Conservation (phyloP, 2,888 invertebrate genomes). For the Aspidiotus rigidus region DNA sequence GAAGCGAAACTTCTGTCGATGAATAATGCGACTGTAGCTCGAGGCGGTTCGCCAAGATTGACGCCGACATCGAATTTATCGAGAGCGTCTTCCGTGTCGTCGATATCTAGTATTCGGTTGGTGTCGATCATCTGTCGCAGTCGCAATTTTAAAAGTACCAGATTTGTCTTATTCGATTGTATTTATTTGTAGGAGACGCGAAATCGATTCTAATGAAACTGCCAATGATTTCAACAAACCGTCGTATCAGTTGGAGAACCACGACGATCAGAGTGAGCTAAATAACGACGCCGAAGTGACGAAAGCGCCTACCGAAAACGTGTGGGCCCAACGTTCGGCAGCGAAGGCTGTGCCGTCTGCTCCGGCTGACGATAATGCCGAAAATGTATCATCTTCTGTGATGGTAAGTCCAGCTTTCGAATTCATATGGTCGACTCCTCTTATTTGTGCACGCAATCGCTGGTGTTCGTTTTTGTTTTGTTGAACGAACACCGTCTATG, state of each 20-base stretch:
- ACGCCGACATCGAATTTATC: constrained; percentile 9
- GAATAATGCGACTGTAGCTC: neutral
- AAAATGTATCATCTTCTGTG: constrained; percentile 11
- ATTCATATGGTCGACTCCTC: neutral
- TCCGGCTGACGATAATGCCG: neutral
- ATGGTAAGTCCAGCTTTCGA: constrained; percentile 5
- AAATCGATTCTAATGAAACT: constrained; percentile 12
- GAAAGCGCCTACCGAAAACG: constrained; percentile 9
- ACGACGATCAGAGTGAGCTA: neutral
- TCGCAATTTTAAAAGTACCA: neutral
- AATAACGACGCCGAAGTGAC: neutral
- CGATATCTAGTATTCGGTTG: constrained; percentile 15
- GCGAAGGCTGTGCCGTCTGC: neutral
- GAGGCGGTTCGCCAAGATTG: neutral
- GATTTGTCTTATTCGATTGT: neutral
- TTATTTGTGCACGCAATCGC: neutral
- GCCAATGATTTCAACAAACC: constrained; percentile 18
- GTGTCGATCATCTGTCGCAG: neutral
- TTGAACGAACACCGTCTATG: neutral
- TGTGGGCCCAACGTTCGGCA: constrained; percentile 16
- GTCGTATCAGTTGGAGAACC: neutral
- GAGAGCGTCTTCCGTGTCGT: constrained; percentile 22
- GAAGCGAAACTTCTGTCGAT: constrained; percentile 57
- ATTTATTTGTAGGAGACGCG: constrained; percentile 1
- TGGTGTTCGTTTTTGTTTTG: neutral